These are phyloP conservation scores for Leptatherina wallacei DNA, from an alignment of 2,797 vertebrate genomes.

Conservation along the genomic window DNA sequence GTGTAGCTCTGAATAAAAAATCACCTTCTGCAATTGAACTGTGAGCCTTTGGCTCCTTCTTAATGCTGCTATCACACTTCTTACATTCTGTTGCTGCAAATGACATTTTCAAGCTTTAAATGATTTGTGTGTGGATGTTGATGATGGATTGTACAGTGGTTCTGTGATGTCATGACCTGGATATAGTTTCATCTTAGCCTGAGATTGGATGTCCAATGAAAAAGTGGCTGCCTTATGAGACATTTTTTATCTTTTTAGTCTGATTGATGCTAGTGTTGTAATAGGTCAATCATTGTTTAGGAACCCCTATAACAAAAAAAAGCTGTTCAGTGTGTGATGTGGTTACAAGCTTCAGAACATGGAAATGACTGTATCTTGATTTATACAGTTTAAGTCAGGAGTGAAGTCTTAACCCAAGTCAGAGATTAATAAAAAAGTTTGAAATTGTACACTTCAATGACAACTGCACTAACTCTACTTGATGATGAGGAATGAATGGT, in stretches of 20 bases:
- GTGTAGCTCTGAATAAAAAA: conserved; percentile 59
- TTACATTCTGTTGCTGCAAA: conserved; percentile 36
- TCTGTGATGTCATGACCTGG: conserved; percentile 43
- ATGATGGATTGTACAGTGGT: conserved; percentile 50
- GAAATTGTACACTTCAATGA: neutral
- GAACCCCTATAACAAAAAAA: conserved; percentile 6
- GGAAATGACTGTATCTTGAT: neutral
- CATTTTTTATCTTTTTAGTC: conserved; percentile 54
- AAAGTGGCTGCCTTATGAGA: conserved; percentile 9
- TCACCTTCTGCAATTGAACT: conserved; percentile 19
- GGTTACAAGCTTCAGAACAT: neutral
- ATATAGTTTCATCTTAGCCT: conserved; percentile 38
- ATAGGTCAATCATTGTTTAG: conserved; percentile 19
- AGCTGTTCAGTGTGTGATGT: neutral
- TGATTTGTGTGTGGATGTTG: conserved; percentile 25
- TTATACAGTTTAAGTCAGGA: neutral
- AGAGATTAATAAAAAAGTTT: neutral
- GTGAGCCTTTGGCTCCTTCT: conserved; percentile 16
- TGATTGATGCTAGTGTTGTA: conserved; percentile 29
- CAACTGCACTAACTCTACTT: neutral
- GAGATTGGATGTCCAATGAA: conserved; percentile 14
- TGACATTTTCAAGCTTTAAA: conserved; percentile 24
- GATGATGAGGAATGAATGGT: neutral
- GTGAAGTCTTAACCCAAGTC: neutral
- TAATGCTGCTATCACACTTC: neutral